Conservation (phyloP, 2,113 vertebrate genomes). For the Emydocephalus ijimae region DNA sequence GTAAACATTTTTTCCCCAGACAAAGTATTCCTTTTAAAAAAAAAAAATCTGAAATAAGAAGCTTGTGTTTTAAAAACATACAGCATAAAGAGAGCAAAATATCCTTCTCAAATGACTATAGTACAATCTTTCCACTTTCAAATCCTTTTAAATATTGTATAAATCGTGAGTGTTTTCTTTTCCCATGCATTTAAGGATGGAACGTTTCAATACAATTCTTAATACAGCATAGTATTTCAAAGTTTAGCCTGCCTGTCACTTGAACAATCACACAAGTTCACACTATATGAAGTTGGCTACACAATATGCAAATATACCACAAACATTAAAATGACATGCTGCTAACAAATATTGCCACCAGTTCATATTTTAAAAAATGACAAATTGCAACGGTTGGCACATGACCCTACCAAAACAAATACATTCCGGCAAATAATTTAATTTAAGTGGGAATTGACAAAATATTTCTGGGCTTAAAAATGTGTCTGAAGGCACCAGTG, state of each 20-base stretch:
- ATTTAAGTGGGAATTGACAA: background rate
- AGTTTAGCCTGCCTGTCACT: background rate
- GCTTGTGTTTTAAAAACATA: background rate
- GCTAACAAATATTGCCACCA: background rate
- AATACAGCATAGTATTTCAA: background rate
- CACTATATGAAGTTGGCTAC: background rate
- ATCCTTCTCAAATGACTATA: background rate
- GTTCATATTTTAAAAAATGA: background rate
- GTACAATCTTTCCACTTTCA: background rate
- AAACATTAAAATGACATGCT: background rate
- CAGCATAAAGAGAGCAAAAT: background rate
- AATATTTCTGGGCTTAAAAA: background rate
- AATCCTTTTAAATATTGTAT: background rate
- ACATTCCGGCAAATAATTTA: background rate
- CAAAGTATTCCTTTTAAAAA: background rate
- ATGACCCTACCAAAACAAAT: background rate
- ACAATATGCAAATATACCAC: background rate
- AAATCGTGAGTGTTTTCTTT: background rate
- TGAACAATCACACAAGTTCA: background rate
- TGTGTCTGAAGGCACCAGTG: background rate
- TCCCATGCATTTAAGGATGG: background rate
- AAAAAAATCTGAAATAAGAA: background rate
- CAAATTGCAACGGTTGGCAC: background rate
- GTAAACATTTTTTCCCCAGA: background rate
- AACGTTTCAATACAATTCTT: background rate